Percentiles rank a stretch among this genome's conserved stretches.
Conservation (phyloP, 1,140 invertebrate genomes). For the Formica selysi region DNA sequence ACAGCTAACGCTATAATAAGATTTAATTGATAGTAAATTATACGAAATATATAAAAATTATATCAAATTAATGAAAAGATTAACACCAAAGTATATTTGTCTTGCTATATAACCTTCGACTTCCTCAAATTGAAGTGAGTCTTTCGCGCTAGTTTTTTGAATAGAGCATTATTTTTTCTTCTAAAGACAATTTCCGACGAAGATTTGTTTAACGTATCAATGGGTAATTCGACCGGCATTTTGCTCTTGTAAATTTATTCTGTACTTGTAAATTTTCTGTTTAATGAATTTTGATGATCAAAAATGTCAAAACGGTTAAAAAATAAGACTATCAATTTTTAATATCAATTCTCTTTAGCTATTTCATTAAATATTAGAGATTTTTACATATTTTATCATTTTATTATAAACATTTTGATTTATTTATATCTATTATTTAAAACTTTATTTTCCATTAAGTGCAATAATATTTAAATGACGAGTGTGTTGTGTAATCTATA, state of each 20-base stretch:
- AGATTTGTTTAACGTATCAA: constrained; percentile 76
- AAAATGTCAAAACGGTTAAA: background rate
- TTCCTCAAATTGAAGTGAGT: constrained; percentile 85
- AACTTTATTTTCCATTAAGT: background rate
- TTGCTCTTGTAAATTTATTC: constrained; percentile 52
- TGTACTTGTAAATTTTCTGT: constrained; percentile 62
- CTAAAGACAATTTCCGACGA: constrained; percentile 79
- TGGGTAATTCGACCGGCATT: constrained; percentile 77
- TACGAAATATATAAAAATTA: background rate
- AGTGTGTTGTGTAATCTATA: background rate
- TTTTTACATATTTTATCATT: background rate
- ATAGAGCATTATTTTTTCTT: constrained; percentile 77
- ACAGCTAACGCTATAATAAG: constrained; percentile 76
- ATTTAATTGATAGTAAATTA: constrained; percentile 7
- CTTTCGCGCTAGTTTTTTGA: constrained; percentile 79
- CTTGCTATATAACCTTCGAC: constrained; percentile 81
- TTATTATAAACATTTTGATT: background rate
- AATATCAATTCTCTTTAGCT: background rate
- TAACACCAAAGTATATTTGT: constrained; percentile 1
- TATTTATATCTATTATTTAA: constrained; percentile 20
- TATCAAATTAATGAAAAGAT: background rate
- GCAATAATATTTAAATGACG: background rate
- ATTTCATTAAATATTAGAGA: background rate
- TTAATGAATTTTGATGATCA: constrained; percentile 22
- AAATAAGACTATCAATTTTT: constrained; percentile 16